Conservation (phyloP, 2,888 invertebrate genomes). For the Aproaerema taeniolella region DNA sequence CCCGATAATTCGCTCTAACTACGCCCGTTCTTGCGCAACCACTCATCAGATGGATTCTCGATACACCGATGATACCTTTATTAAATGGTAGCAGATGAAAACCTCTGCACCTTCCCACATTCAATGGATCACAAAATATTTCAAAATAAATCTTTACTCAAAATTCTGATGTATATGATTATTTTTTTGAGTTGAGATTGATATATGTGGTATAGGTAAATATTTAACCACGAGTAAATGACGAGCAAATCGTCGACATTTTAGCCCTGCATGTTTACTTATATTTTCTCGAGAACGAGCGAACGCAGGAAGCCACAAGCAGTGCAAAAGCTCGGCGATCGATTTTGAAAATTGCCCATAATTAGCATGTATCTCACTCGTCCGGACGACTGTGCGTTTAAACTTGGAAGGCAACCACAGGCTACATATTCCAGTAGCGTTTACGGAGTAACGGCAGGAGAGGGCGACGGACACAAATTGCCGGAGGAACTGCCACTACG, state of each 20-base stretch:
- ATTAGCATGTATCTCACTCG: constrained; percentile 73
- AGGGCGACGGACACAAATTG: constrained; percentile 72
- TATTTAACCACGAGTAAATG: constrained; percentile 11
- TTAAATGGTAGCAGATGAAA: constrained; percentile 61
- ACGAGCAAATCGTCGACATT: constrained; percentile 19
- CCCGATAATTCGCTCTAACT: constrained; percentile 68
- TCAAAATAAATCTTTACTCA: no score
- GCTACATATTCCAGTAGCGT: constrained; percentile 73
- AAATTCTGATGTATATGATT: background rate
- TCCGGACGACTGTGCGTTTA: constrained; percentile 63
- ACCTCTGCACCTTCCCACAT: constrained; percentile 17
- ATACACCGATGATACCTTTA: constrained; percentile 64
- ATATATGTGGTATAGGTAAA: background rate
- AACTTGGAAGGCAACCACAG: constrained; percentile 66
- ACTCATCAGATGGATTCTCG: constrained; percentile 61
- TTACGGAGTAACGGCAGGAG: constrained; percentile 69
- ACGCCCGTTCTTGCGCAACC: constrained; percentile 61
- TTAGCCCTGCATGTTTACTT: constrained; percentile 38
- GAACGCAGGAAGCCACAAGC: constrained; percentile 66
- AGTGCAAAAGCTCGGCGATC: constrained; percentile 67
- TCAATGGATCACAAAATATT: constrained; percentile 2
- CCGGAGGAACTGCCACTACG: constrained; percentile 65
- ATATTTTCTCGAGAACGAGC: constrained; percentile 43
- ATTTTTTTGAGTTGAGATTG: no score
- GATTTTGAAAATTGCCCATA: constrained; percentile 76